phyloP scores from a whole-genome alignment of 2,113 vertebrate genomes.

The Zosterops lateralis region DNA sequence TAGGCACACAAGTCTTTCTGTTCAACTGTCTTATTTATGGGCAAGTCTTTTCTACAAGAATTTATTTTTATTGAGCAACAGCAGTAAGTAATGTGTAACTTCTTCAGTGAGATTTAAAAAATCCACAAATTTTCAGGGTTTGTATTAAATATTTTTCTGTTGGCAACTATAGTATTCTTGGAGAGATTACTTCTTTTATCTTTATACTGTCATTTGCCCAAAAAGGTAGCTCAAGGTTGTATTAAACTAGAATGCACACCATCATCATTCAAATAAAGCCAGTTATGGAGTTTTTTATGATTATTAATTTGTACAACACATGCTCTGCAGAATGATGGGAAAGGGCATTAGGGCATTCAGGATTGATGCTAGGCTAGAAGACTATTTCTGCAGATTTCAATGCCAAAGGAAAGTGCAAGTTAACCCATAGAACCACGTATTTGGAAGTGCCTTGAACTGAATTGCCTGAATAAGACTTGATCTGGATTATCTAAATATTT shows the following conservation, averaged over 20 bases:
- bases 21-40: slow-evolving; percentile 7
- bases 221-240: neutral
- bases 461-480: neutral
- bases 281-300: neutral
- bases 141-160: neutral
- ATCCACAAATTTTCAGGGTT: neutral
- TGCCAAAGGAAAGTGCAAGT: neutral
- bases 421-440: neutral
- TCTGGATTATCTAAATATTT: neutral
- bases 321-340: neutral
- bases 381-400: neutral
- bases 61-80: slow-evolving; percentile 15
- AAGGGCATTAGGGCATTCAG: neutral
- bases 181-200: neutral
- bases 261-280: neutral
- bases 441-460: neutral
- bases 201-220: neutral
- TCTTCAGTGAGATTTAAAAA: neutral
- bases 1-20: neutral
- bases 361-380: neutral
- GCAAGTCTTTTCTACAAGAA: neutral
- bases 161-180: neutral
- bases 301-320: neutral
- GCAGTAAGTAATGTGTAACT: slow-evolving; percentile 17
- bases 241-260: neutral